Percentiles rank a stretch among this genome's conserved stretches.
Conservation (phyloP, 2,113 vertebrate species). For the Galbula dea region DNA sequence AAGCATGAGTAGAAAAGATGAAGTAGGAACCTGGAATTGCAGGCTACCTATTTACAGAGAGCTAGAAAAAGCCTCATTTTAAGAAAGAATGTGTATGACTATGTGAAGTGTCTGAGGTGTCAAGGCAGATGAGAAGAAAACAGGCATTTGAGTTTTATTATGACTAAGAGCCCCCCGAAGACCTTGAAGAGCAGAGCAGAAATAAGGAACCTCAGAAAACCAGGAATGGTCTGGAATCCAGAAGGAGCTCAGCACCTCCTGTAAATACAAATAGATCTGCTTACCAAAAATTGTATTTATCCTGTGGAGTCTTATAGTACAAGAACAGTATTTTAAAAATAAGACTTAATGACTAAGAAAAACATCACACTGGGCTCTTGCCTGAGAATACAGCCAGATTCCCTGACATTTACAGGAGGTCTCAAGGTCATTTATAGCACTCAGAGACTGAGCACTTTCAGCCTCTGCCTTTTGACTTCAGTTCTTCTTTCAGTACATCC, state of each 20-base stretch:
- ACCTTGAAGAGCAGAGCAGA: neutral
- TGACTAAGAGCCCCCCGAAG: neutral
- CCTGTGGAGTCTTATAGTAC: neutral
- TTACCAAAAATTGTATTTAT: neutral
- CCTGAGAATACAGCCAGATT: neutral
- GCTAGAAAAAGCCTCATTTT: neutral
- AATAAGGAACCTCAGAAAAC: neutral
- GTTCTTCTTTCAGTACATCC: neutral
- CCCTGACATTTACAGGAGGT: neutral
- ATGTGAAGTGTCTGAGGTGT: neutral
- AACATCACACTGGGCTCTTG: neutral
- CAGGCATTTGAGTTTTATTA: neutral
- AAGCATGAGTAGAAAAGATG: neutral
- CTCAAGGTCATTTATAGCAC: conserved; percentile 39
- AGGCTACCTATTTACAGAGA: neutral
- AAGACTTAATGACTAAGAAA: neutral
- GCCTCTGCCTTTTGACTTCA: conserved; percentile 37
- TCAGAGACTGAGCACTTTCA: neutral
- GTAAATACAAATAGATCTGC: conserved; percentile 4
- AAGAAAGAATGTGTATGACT: neutral
- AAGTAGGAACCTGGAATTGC: neutral
- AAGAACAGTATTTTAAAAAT: neutral
- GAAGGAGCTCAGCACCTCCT: neutral
- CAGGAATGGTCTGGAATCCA: neutral
- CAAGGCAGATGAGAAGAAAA: neutral